Conservation (phyloP, 2,113 vertebrate species). For the Chrysochloris asiatica region DNA sequence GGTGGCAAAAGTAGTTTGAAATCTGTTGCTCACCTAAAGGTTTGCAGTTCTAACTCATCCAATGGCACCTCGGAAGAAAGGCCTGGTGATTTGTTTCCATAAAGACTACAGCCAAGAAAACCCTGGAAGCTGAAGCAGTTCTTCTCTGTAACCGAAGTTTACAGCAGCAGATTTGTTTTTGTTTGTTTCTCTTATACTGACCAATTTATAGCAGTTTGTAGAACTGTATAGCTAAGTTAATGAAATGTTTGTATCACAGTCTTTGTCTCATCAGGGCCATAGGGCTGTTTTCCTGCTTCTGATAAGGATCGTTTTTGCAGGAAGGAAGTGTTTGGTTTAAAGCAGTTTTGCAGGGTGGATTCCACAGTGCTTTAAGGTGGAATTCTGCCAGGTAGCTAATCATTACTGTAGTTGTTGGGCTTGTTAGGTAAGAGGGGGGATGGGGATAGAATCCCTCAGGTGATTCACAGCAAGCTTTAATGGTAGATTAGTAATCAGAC, state of each 20-base stretch:
- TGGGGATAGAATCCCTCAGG: not conserved
- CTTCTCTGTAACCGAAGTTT: not conserved
- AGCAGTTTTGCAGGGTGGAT: not conserved
- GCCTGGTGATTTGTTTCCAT: not conserved
- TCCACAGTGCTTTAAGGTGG: not conserved
- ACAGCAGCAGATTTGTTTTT: not conserved
- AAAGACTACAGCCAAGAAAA: not conserved
- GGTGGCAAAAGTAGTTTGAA: not conserved
- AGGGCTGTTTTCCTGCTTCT: slow-evolving; percentile 42
- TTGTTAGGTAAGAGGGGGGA: not conserved
- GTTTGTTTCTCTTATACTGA: not conserved
- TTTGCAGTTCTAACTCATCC: not conserved
- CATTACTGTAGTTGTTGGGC: slow-evolving; percentile 42
- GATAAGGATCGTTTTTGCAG: slow-evolving; percentile 48
- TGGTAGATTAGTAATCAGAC: not conserved
- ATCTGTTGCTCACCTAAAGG: not conserved
- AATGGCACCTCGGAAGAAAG: not conserved
- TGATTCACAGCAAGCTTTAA: not conserved
- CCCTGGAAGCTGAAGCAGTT: not conserved
- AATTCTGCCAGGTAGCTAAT: slow-evolving; percentile 55
- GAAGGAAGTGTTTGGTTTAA: slow-evolving; percentile 58
- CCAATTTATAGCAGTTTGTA: not conserved
- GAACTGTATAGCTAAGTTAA: not conserved
- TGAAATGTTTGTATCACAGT: not conserved
- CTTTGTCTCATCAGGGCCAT: not conserved